Evolutionary conservation across 2,888 invertebrate species (phyloP), one percentile per base, ranked within the genome.

Genomic region (Rhamnusium bicolor): DNA sequence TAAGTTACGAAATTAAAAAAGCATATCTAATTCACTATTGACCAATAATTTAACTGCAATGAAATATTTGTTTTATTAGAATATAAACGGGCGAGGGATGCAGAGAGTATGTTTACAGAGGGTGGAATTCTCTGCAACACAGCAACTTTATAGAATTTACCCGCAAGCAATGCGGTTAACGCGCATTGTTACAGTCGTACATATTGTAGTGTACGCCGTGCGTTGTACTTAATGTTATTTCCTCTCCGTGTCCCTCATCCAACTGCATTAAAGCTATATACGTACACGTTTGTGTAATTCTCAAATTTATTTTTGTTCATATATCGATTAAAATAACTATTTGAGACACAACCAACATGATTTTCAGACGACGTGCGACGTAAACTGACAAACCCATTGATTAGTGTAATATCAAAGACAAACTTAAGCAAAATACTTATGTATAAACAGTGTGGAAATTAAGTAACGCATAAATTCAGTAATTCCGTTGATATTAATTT

Each of bases 161-260:
- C 87, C 84, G 78, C 82, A 82, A 84, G 87, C 86, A 80, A 86
- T 86, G 87, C 87, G 86, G 87, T 86, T 85, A 85, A 84, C 84
- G 84, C 84, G 82, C 83, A 85, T 84, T 85, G 85, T 85, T 84
- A 83, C 84, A 83, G 84, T 84, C 82, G 82, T 82, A 83, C 84
- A 80, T 79, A 53, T 65, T 40, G 40, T 40, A 40, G 40, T 12
- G 12, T 32, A 10, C 12, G 27, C 54, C 54, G 54, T 54, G 54
- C 54, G 54, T 54, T 54, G 24, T 54, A 24, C 21, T 54, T 54
- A 54, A 27, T 54, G 24, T 18, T 51, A 51, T 54, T 54, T 24
- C 24, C 54, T 7, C 24, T 54, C 24, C 24, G n/a, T 24, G n/a
- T 54, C 24, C 18, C 21, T 5, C 7, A 54, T 24, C 24, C 5